These are phyloP conservation scores for Macaria liturata DNA, from an alignment of 2,888 invertebrate genomes.

Conservation along the genomic window DNA sequence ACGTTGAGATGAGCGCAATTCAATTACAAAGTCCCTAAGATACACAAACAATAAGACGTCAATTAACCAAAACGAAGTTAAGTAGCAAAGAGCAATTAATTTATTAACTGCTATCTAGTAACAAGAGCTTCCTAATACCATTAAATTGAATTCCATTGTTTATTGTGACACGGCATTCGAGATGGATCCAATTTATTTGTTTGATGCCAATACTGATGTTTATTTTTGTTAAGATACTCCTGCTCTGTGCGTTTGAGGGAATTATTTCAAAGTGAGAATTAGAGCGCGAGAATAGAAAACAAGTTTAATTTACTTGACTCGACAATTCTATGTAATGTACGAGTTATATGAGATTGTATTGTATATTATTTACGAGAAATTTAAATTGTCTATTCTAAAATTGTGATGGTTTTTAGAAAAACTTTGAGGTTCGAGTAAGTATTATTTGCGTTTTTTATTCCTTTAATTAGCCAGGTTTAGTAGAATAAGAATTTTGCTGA, in stretches of 20 bases:
- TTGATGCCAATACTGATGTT: slow-evolving; percentile 30
- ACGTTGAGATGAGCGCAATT: slow-evolving; percentile 14
- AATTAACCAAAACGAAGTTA: slow-evolving; percentile 26
- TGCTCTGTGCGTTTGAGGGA: slow-evolving; percentile 12
- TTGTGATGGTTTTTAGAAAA: too few species aligned
- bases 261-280: slow-evolving; percentile 16
- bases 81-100: slow-evolving; percentile 34
- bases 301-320: slow-evolving; percentile 6
- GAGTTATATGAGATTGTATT: too few species aligned
- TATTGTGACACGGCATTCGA: slow-evolving; percentile 37
- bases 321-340: too few species aligned
- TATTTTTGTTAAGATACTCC: slow-evolving; percentile 26
- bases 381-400: too few species aligned
- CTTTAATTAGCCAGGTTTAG: too few species aligned
- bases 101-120: slow-evolving; percentile 33
- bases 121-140: slow-evolving; percentile 38
- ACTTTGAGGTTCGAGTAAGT: too few species aligned
- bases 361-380: too few species aligned
- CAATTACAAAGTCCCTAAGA: slow-evolving; percentile 21
- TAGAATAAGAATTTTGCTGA: too few species aligned
- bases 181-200: slow-evolving; percentile 39
- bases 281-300: slow-evolving; percentile 12
- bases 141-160: slow-evolving; percentile 40
- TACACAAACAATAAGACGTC: slow-evolving; percentile 21
- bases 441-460: too few species aligned